Conservation (phyloP, 2,113 vertebrate genomes). For the Datnioides undecimradiatus region DNA sequence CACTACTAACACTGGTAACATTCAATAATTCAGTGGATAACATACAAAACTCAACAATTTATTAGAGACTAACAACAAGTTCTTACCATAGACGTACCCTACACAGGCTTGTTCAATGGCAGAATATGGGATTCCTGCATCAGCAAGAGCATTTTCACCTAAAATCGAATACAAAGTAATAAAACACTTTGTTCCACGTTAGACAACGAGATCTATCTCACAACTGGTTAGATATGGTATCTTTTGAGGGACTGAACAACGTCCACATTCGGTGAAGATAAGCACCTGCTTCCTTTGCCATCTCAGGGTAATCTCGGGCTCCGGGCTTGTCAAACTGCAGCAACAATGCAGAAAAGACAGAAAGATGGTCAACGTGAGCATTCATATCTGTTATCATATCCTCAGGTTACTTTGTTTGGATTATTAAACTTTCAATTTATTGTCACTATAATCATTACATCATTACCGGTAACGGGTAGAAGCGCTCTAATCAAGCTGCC, state of each 20-base stretch:
- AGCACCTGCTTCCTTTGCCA: slow-evolving; percentile 96
- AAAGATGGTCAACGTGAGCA: neutral
- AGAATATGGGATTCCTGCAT: slow-evolving; percentile 92
- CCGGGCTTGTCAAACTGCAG: slow-evolving; percentile 91
- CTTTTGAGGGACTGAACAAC: neutral
- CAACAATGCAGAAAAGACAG: slow-evolving; percentile 26
- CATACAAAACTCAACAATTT: neutral
- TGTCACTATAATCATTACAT: neutral
- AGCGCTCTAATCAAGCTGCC: neutral
- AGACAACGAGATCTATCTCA: neutral
- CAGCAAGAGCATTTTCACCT: slow-evolving; percentile 91
- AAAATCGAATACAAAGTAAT: slow-evolving; percentile 13
- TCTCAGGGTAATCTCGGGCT: slow-evolving; percentile 89
- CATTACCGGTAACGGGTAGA: no score
- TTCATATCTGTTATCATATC: neutral
- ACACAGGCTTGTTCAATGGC: slow-evolving; percentile 92
- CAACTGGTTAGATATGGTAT: slow-evolving; percentile 1
- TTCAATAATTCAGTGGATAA: neutral
- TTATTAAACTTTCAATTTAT: neutral
- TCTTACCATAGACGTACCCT: slow-evolving; percentile 95
- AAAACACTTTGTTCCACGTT: neutral
- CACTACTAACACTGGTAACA: no score
- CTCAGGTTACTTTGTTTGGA: neutral
- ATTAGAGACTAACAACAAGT: no score
- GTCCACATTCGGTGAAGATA: slow-evolving; percentile 20